Evolutionary conservation across 1,140 invertebrate genomes (phyloP), one percentile per base, ranked within the genome.

Genomic region (Hylaeus volcanicus): DNA sequence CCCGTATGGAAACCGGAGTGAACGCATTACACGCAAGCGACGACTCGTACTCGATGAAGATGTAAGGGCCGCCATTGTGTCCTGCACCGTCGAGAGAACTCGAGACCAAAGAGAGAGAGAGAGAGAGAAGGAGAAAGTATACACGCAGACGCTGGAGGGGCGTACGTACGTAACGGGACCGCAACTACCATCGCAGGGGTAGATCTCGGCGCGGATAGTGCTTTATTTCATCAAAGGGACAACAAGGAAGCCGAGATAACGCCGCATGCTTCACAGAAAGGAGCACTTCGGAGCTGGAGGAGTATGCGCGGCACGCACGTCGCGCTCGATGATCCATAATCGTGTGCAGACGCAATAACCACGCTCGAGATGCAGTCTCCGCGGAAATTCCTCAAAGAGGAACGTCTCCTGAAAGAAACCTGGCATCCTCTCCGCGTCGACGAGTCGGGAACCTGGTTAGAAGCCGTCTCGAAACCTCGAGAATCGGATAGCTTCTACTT

Each of bases 141-240:
- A 53, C n/a, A 43, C 37, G 74, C 51, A 45, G 9, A 15, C 8
- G 9, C 26, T 26, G 26, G 26, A 26, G 0, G 26, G 26, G 26
- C 60, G 48, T 41, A 12, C 11, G n/a, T n/a, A 65, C n/a, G 55
- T 12, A 70, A 60, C 63, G 83, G 74, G 77, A 85, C 83, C 86
- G 76, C 85, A 85, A 85, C 85, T 78, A 85, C 85, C 68, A 82
- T 60, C 74, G 58, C 74, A 43, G 74, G 86, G 87, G 87, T 88
- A 88, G 87, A 88, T 88, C 79, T 77, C 70, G 75, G 41, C 82
- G 81, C 79, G 82, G 87, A 88, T 88, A 88, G 65, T 79, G 81
- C 81, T 84, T 88, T 88, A 88, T 88, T 88, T 88, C 86, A 86
- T 88, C 87, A 88, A 81, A 82, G 82, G 82, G 86, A 84, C 81